Percentiles rank a stretch among this genome's conserved stretches.
Evolutionary conservation across 92 coral and sea anemone genomes (phyloP).

Genomic region (Parazoanthus darwini): DNA sequence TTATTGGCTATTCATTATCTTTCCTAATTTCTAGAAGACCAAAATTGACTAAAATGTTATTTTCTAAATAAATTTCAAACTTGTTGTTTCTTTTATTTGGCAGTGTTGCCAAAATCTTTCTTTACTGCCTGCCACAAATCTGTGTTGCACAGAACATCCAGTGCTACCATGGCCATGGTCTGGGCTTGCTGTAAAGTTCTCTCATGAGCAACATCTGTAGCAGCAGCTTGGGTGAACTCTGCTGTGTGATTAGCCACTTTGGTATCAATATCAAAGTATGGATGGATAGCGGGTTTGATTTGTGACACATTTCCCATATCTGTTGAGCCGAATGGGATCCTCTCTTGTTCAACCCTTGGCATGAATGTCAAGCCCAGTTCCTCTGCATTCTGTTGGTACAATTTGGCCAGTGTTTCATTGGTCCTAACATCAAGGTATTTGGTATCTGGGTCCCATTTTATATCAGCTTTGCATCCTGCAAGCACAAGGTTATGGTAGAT

Average conservation of each 20-base stretch:
- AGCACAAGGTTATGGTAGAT: no score
- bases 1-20: no score
- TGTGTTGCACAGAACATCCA: slow-evolving; percentile 78
- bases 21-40: not conserved
- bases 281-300: slow-evolving; percentile 93
- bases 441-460: slow-evolving; percentile 63
- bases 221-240: slow-evolving; percentile 84
- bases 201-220: slow-evolving; percentile 70
- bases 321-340: slow-evolving; percentile 83
- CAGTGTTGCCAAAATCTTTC: slow-evolving; percentile 60
- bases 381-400: slow-evolving; percentile 87
- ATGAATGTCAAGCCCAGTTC: slow-evolving; percentile 69
- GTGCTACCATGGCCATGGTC: slow-evolving; percentile 82
- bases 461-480: slow-evolving; percentile 90
- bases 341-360: slow-evolving; percentile 80
- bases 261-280: slow-evolving; percentile 79
- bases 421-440: slow-evolving; percentile 73
- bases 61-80: not conserved
- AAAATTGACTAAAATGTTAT: not conserved
- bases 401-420: slow-evolving; percentile 71
- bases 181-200: slow-evolving; percentile 76
- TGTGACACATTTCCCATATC: slow-evolving; percentile 99
- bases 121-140: slow-evolving; percentile 69
- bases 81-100: not conserved
- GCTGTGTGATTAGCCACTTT: slow-evolving; percentile 77